Evolutionary conservation across 2,797 vertebrate genomes (phyloP), one percentile per base, ranked within the genome.

Genomic region (Hapalemur alaotrensis): DNA sequence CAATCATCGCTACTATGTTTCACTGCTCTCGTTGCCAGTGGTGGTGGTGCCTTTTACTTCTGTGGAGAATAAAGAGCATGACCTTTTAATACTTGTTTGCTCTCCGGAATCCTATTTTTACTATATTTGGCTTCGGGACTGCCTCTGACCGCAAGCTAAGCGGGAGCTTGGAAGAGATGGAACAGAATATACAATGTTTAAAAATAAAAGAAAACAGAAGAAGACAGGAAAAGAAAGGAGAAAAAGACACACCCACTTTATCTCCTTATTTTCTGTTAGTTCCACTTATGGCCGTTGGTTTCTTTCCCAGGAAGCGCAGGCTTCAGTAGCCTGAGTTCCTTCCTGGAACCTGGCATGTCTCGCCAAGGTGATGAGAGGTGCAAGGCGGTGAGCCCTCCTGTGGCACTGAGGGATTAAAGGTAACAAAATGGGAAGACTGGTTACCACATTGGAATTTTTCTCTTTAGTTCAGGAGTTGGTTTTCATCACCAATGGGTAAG

Each of bases 211-310:
- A 43, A 8, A 3, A 35, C 17, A 20, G 65, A 6, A 35, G 25
- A 25, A 6, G 5, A 15, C 18, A 32, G 14, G 17, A 12, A 65
- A 30, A 43, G 65, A 61, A 32, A 8, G 7, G 11, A 30, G 23
- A n/a, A 8, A 50, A n/a, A 41, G 46, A 50, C 38, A 4, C 52
- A 22, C 4, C n/a, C 7, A 4, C 4, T 1, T 0, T 1, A 9
- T 2, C 2, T 61, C 14, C 30, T 13, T 15, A 22, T 20, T 73
- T 69, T 11, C 28, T 15, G 0, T 20, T 9, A 35, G 23, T 14
- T 48, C 7, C 22, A 1, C 18, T 2, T 1, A 11, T 0, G 23
- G 25, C 4, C 22, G 6, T 18, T n/a, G 4, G 0, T 20, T 52
- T 41, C 15, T 20, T 38, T 80, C 28, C 43, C 5, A 2, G 23